Evolutionary conservation across 1,140 invertebrate species (phyloP), one percentile per base, ranked within the genome.

Genomic region (Polyergus mexicanus): DNA sequence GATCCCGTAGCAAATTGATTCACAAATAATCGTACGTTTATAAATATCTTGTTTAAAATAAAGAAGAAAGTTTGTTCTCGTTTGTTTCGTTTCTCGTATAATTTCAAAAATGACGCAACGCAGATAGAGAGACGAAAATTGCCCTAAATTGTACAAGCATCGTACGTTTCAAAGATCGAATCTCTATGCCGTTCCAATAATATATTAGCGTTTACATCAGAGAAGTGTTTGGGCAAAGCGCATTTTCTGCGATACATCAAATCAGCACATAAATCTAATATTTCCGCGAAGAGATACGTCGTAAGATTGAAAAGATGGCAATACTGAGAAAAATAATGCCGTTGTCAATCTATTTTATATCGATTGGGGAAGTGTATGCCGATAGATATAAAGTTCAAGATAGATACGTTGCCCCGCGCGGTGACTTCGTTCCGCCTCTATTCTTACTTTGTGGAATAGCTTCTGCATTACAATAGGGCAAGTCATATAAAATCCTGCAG

Each of bases 321-420:
- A 13, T 5, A 58, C 41, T 44, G 78, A 72, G 78, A 72, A 47
- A 83, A 83, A 83, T 74, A 74, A 74, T 74, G 54, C 38, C 54
- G 28, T 74, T 83, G 78, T 83, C 78, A 83, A 83, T 83, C 78
- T 72, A 83, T 72, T 83, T 83, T 74, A 51, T 51, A 83, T 83
- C 78, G 78, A 83, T 80, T 71, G 47, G n/a, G 41, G 69, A 51
- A 51, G 47, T 19, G 58, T 80, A 71, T 32, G 35, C 22, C 32
- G 44, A 16, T 28, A 56, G 63, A 80, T 74, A 83, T 74, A 83
- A 72, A 69, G 54, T 47, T 72, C 54, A 58, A 62, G 68, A 85
- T 85, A 58, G 84, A 85, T 66, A 68, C 35, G 58, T 80, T 58
- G 62, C 25, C 62, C 22, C 22, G 83, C 16, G 74, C 38, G 54